Percentiles rank a stretch among this genome's conserved stretches.
Conservation (phyloP, 2,113 vertebrate genomes). For the Clinocottus analis region DNA sequence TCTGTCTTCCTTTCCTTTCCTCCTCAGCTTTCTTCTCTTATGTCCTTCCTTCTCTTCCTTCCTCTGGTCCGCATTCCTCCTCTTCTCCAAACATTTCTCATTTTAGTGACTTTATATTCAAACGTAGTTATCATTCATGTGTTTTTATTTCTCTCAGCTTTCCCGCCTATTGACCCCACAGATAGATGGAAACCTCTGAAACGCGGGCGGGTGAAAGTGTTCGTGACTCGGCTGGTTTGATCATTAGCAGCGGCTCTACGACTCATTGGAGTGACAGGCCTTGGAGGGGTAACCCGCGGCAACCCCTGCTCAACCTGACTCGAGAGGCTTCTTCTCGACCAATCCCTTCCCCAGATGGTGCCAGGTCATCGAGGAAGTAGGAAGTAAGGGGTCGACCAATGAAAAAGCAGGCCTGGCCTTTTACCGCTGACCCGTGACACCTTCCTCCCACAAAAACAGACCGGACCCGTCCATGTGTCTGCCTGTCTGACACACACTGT, state of each 20-base stretch:
- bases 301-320: slow-evolving; percentile 58
- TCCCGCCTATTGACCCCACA: not conserved
- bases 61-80: not conserved
- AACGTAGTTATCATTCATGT: not conserved
- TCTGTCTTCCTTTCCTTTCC: too few relatives aligned
- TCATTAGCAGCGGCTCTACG: slow-evolving; percentile 93
- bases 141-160: not conserved
- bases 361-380: slow-evolving; percentile 90
- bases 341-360: slow-evolving; percentile 96
- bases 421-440: slow-evolving; percentile 73
- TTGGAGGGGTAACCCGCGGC: slow-evolving; percentile 69
- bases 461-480: slow-evolving; percentile 28
- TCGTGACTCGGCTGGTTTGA: slow-evolving; percentile 85
- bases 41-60: not conserved
- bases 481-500: not conserved
- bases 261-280: slow-evolving; percentile 92
- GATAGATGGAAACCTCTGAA: slow-evolving; percentile 22
- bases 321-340: slow-evolving; percentile 82
- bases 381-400: slow-evolving; percentile 83
- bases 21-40: not conserved
- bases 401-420: slow-evolving; percentile 77
- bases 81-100: not conserved
- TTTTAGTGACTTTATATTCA: not conserved
- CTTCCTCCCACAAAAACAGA: slow-evolving; percentile 72
- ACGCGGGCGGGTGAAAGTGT: slow-evolving; percentile 55